These are phyloP conservation scores for Melanerpes aurifrons DNA, from an alignment of 2,113 vertebrate genomes.

Conservation along the genomic window DNA sequence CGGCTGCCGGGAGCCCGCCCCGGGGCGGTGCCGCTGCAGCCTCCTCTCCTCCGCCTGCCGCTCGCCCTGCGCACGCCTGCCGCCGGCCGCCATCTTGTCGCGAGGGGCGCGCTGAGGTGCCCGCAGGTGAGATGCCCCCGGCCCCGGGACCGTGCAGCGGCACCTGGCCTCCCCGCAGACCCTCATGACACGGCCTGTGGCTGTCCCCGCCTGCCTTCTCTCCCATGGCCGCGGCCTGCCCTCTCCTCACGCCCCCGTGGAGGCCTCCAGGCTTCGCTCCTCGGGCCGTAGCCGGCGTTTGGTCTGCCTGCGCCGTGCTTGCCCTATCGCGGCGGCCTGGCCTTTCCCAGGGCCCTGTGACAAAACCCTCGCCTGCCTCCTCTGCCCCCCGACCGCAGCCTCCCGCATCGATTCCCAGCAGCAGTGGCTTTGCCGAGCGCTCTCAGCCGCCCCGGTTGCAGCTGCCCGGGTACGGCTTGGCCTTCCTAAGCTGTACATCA, in stretches of 20 bases:
- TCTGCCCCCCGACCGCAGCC: too few species aligned
- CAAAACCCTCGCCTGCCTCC: too few species aligned
- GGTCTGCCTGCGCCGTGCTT: neutral
- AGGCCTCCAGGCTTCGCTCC: neutral
- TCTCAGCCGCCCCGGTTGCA: too few species aligned
- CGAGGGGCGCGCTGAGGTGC: neutral
- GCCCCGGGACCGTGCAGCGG: neutral
- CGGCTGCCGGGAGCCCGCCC: too few species aligned
- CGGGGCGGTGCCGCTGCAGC: neutral
- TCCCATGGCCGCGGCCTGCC: neutral
- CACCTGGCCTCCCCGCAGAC: too few species aligned
- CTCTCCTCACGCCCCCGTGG: too few species aligned
- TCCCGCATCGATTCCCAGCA: too few species aligned
- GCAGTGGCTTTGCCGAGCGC: neutral
- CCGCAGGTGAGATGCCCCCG: neutral
- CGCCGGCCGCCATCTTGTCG: neutral
- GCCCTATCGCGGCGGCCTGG: too few species aligned
- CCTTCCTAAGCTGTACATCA: neutral
- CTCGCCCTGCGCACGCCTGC: neutral
- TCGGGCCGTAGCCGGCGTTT: too few species aligned
- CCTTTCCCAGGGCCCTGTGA: too few species aligned
- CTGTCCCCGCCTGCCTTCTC: too few species aligned
- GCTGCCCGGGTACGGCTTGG: too few species aligned
- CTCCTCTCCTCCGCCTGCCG: rapidly evolving
- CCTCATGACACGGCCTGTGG: neutral